Evolutionary conservation across 30 jellyfish, hydroid and myxozoan species (phyloP), one percentile per base, ranked within the genome.

Genomic region (Mastigias papua): DNA sequence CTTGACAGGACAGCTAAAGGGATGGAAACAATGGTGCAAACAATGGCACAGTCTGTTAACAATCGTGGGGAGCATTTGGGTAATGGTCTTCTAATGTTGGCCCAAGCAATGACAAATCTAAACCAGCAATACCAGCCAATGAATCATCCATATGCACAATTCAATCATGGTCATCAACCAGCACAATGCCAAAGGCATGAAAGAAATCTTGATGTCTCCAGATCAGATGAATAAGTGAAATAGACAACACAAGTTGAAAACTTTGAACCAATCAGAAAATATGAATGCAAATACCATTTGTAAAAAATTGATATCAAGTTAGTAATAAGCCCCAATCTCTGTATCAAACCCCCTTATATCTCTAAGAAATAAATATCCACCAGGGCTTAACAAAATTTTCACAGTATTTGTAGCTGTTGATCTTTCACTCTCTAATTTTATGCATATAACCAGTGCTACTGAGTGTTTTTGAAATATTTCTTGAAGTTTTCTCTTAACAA

Each of bases 1-100:
- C 50, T 84, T 29, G 70, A 58, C 16, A 50, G 54, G 69, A 33
- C 46, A 15, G 35, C 93, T 5, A 84, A 48, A 34, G 80, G 68
- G 15, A 48, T 66, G 69, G 80, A 69, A 62, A 84, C 29, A 62
- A 69, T 80, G 69, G 84, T 86, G 34, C 71, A 73, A 49, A 84
- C 80, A 34, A 69, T 86, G 89, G 46, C 95, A 34, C 76, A 74
- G 68, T 76, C 95, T 9, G 13, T 86, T 22, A 22, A 58, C 28
- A 21, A 58, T 13, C 67, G 29, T 16, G 83, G 83, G 49, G 50
- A 73, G 72, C 71, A 37, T 83, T 69, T 65, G 91, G 95, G 84
- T 30, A 86, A 76, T 68, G 78, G 69, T 17, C 73, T 69, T 78
- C 69, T 54, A 68, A 29, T 84, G 86, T 33, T 49, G 34, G 91